Evolutionary conservation across 2,888 invertebrate genomes (phyloP).

Genomic region (Parnassius orleans): DNA sequence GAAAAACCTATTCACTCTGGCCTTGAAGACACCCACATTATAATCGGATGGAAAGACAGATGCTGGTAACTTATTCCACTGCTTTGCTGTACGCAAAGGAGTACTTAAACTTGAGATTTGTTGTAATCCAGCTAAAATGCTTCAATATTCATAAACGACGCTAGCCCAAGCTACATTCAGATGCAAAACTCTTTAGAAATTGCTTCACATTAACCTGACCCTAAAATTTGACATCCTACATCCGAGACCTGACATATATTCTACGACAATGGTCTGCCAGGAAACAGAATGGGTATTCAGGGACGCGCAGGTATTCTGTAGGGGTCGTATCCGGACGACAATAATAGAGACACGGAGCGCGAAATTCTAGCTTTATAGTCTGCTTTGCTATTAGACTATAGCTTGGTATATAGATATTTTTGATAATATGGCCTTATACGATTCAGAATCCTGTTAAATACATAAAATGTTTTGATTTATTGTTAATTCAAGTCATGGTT

Average conservation of each 20-base stretch:
- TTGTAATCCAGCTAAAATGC: too few relatives aligned
- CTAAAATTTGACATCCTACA: not conserved
- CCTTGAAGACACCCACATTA: too few relatives aligned
- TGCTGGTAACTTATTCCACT: too few relatives aligned
- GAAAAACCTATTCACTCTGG: too few relatives aligned
- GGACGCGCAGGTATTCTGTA: not conserved
- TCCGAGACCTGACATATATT: not conserved
- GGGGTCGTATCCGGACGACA: not conserved
- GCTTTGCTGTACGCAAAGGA: too few relatives aligned
- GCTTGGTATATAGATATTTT: not conserved
- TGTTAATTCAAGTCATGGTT: too few relatives aligned
- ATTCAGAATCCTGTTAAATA: too few relatives aligned
- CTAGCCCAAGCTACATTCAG: not conserved
- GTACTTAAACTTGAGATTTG: too few relatives aligned
- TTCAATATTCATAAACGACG: not conserved
- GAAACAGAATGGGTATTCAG: not conserved
- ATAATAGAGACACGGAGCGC: not conserved
- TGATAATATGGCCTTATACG: too few relatives aligned
- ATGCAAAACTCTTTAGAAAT: not conserved
- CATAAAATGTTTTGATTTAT: too few relatives aligned
- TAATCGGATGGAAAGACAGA: too few relatives aligned
- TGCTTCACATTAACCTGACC: not conserved
- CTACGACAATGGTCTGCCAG: not conserved
- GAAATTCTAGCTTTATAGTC: not conserved
- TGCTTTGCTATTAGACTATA: not conserved